Evolutionary conservation across 2,888 invertebrate genomes (phyloP), one percentile per base, ranked within the genome.

Genomic region (Allygus modestus): DNA sequence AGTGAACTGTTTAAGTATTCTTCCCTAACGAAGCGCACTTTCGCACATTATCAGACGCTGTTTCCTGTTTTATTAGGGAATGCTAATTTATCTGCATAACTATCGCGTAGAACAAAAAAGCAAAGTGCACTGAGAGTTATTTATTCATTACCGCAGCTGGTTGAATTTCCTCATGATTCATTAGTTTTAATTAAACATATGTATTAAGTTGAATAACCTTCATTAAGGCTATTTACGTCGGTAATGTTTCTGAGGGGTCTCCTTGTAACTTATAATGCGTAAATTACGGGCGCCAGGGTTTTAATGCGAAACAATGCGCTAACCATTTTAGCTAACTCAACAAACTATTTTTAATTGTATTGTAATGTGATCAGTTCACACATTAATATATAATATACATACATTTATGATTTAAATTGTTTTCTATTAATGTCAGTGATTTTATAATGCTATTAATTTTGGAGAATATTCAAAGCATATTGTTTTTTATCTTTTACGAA

Each of bases 21-120:
- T 31, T 1, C 28, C 20, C 58, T 54, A 79, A 79, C 58, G 79
- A 79, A 54, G 58, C 20, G 31, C 31, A 20, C 7, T 54, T 79
- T 79, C 58, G 79, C 79, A 79, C 79, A 54, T 79, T 79, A 79
- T 79, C 54, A 77, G 17, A 46, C 43, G 28, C 15, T 1, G 41
- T 51, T 79, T 79, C 79, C 79, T 58, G 79, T 37, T 28, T 26
- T 79, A 58, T 51, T 51, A 77, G 37, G 12, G 71, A n/a, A 73
- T 51, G 75, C 43, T 77, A 77, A 77, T 77, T 71, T 65, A 65
- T 65, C 65, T 65, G 65, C 65, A 65, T 65, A 31, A 65, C 65
- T 65, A 65, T 65, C 65, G 65, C 17, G 26, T 51, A 51, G 54
- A 54, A 17, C 46, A 46, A 54, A 54, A 54, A 54, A 17, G n/a